Evolutionary conservation across 2,797 vertebrate species (phyloP), one percentile per base, ranked within the genome.

Genomic region (Anomalospiza imberbis): DNA sequence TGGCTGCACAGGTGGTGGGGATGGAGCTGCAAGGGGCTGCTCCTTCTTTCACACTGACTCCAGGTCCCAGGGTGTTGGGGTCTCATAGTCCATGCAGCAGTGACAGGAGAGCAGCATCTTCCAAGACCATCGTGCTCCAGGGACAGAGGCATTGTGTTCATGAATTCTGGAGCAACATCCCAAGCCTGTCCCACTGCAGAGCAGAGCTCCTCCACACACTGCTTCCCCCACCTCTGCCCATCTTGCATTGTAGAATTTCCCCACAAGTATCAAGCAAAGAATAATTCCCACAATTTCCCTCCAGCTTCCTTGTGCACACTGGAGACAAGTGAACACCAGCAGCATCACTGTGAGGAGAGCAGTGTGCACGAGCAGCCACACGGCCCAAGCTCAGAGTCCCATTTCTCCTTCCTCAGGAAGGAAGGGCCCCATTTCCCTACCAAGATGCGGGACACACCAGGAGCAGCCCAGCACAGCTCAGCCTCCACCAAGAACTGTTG

Each of bases 1-100:
- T 2, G 0, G 53, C 61, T 73, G 63, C 45, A 45, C 31, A 4
- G 2, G 1, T 0, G 5, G 65, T 1, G n/a, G 44, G 24, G 3
- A 61, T 2, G 16, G 65, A 80, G 40, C 85, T 70, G 65, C 17
- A 45, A 76, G 48, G 26, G 70, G 70, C 31, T 50, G 77, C 42
- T 74, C 55, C 2, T 2, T 17, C 38, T 53, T 57, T 75, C 54
- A 15, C 3, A 10, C 0, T 3, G 31, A 25, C 28, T 74, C 44
- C 65, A 74, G 53, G 32, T 73, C 40, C 62, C 58, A 36, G n/a
- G n/a, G 17, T 24, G 17, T 4, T 18, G 45, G 44, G 47, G 44
- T n/a, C 38, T 31, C 54, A 3, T 0, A 36, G 26, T 34, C 38
- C 66, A 14, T 0, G 14, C 50, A 88, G 78, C 80, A 68, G 38